Evolutionary conservation across 2,113 vertebrate genomes (phyloP).

Genomic region (Sialia sialis): DNA sequence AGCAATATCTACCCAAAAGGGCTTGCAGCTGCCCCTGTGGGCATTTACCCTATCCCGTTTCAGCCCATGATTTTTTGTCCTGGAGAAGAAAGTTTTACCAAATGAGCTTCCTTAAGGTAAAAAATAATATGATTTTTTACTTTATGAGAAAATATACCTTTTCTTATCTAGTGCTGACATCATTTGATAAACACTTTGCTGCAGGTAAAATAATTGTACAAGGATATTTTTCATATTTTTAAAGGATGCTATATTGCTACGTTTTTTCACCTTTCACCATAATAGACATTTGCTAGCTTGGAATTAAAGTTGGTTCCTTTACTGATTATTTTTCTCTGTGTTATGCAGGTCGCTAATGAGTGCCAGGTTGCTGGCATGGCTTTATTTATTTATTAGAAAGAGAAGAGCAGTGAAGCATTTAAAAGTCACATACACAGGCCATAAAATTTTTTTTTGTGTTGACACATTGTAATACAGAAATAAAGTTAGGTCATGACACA

Average conservation of each 20-base stretch:
- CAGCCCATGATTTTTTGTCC: not conserved
- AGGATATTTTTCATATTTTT: conserved; percentile 9
- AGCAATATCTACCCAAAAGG: not conserved
- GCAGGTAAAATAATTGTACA: not conserved
- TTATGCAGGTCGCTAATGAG: conserved; percentile 27
- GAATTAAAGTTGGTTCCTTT: conserved; percentile 13
- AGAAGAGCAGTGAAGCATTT: conserved; percentile 16
- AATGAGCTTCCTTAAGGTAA: conserved; percentile 13
- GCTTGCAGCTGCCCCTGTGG: not conserved
- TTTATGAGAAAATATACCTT: not conserved
- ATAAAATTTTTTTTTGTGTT: not conserved
- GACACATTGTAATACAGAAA: not conserved
- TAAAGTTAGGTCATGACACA: not conserved
- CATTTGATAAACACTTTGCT: not conserved
- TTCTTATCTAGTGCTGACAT: conserved; percentile 2
- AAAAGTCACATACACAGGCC: not conserved
- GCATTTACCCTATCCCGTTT: not conserved
- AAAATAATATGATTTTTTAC: not conserved
- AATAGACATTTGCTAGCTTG: not conserved
- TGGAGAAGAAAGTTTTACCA: not conserved
- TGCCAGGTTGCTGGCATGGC: conserved; percentile 28
- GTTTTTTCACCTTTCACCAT: not conserved
- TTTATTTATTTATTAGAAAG: conserved; percentile 48
- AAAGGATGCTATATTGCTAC: not conserved
- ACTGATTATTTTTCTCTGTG: not conserved